Evolutionary conservation across 2,888 invertebrate species (phyloP).

Genomic region (Mythimna ferrago): DNA sequence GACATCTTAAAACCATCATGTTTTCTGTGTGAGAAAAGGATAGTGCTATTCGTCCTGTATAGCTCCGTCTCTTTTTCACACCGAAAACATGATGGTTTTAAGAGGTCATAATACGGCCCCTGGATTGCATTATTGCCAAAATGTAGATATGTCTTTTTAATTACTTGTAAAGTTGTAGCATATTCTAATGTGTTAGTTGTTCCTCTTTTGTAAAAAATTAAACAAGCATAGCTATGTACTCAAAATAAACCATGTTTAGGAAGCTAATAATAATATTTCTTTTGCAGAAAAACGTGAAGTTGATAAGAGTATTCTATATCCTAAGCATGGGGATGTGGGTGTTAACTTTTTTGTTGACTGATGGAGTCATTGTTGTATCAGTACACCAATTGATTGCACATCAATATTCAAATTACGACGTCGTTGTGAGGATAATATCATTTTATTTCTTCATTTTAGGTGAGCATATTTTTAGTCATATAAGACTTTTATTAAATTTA

Average conservation of each 20-base stretch:
- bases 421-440: fast-evolving
- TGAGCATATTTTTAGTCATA: neutral
- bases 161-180: too few relatives aligned
- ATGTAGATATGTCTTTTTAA: too few relatives aligned
- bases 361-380: fast-evolving
- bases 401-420: neutral
- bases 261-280: neutral
- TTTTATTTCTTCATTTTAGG: neutral
- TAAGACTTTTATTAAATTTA: too few relatives aligned
- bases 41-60: too few relatives aligned
- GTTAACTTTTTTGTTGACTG: neutral
- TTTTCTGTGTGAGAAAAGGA: too few relatives aligned
- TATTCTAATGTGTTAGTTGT: too few relatives aligned
- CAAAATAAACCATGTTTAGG: neutral
- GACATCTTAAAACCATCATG: too few relatives aligned
- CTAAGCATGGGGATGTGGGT: conserved; percentile 21
- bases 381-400: fast-evolving
- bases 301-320: neutral
- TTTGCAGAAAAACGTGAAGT: conserved; percentile 34
- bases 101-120: too few relatives aligned
- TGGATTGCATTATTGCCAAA: too few relatives aligned
- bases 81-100: too few relatives aligned
- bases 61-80: too few relatives aligned
- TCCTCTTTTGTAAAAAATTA: too few relatives aligned
- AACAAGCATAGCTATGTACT: neutral